Evolutionary conservation across 37 sponge, comb jelly and placozoan genomes (phyloP), one percentile per base, ranked within the genome.

Genomic region (Chondrilla cf. caribensis): DNA sequence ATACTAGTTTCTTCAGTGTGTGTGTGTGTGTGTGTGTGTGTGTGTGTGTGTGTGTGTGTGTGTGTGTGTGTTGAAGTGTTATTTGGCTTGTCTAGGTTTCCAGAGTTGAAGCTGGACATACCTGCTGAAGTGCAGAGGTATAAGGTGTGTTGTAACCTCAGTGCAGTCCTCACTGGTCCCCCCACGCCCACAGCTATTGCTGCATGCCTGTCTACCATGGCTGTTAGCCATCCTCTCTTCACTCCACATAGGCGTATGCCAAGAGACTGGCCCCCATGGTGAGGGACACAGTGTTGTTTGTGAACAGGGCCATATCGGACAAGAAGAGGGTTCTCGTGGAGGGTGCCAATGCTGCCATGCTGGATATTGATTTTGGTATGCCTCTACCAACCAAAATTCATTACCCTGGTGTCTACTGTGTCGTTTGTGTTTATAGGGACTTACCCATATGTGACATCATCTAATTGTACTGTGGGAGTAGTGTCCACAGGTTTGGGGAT

Each of bases 331-430:
- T 98, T 0, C 4, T 98, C 2, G 95, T 98, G 21, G 99, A 98
- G 77, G 99, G 99, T 54, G 99, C 99, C 19, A 98, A 98, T 86
- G 99, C 99, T n/a, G 85, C 93, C 31, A 96, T 98, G 96, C 80
- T 98, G 71, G 99, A 98, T 77, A 94, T 96, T 68, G 99, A 98
- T 77, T 96, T 98, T 86, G 99, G 95, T 92, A 71, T 11, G 77
- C 38, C n/a, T 3, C 14, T 15, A n/a, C 22, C 22, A 29, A 15
- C 36, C 39, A 36, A 18, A 3, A 6, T 75, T 9, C 57, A 79
- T 54, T n/a, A n/a, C n/a, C n/a, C n/a, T n/a, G n/a, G 58, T 31
- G 8, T 33, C 82, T 24, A 38, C 68, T 19, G 15, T 0, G 71
- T 68, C 2, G 7, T 68, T 2, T 57, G 19, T 57, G 14, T 21